Percentiles rank a stretch among this genome's conserved stretches.
phyloP scores from a whole-genome alignment of 2,888 invertebrate species.

The Athrips mouffetella region DNA sequence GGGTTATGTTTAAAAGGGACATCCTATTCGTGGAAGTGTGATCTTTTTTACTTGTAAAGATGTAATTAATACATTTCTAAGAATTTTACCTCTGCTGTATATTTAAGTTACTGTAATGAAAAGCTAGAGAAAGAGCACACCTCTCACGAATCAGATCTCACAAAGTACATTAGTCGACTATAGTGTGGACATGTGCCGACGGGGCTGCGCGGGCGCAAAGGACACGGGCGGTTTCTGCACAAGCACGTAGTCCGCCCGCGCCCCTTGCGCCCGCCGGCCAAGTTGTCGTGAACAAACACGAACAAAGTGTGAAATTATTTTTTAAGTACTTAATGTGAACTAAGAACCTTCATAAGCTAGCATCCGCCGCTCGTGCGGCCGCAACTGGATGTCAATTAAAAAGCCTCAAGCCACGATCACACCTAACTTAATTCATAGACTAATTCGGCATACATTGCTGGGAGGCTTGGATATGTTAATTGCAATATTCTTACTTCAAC shows the following conservation, averaged over 20 bases:
- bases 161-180: constrained; percentile 32
- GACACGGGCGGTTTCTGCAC: not conserved
- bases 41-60: constrained; percentile 28
- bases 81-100: constrained; percentile 26
- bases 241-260: not conserved
- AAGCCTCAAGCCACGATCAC: too few relatives aligned
- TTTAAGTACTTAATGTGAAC: constrained; percentile 59
- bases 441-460: too few relatives aligned
- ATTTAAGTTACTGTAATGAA: constrained; percentile 12
- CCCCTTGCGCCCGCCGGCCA: too few relatives aligned
- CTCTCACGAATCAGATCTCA: constrained; percentile 36
- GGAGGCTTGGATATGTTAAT: too few relatives aligned
- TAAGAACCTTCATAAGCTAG: constrained; percentile 58
- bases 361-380: constrained; percentile 42
- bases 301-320: constrained; percentile 47
- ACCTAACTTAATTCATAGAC: too few relatives aligned
- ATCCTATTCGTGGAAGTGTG: constrained; percentile 39
- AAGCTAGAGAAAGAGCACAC: constrained; percentile 30
- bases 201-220: constrained; percentile 29
- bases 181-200: constrained; percentile 64
- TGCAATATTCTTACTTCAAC: too few relatives aligned
- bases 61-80: constrained; percentile 21
- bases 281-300: constrained; percentile 30
- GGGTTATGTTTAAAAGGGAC: constrained; percentile 47
- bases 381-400: constrained; percentile 68